Evolutionary conservation across 2,888 invertebrate genomes (phyloP), one percentile per base, ranked within the genome.

Genomic region (Tyria jacobaeae): DNA sequence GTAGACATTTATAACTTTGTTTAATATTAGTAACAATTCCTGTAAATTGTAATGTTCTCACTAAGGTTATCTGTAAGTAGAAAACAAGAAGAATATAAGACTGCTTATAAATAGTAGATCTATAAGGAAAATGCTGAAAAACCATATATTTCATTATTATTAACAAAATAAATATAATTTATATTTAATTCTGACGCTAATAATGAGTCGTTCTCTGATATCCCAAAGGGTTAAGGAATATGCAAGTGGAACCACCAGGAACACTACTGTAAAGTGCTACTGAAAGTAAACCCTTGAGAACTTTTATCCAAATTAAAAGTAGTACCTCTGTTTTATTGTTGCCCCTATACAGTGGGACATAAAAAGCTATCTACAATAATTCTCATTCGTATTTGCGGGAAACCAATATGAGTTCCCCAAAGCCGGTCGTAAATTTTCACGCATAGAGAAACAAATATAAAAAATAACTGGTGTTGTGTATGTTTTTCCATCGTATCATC

Each of bases 311-410:
- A 75, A 75, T 75, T 75, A 75, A 77, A 71, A 68, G 58, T 56
- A 62, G 56, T 62, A 60, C 34, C 60, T 66, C 52, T 50, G 52
- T 68, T 70, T 75, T 75, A 65, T 69, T 66, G 57, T 55, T 37
- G 49, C 54, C 48, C 35, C 56, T 64, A 75, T 47, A 67, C 67
- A 71, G 71, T 58, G 57, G 62, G 65, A 68, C 62, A 78, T 70
- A 78, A 76, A 76, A 78, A 78, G 68, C 66, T 66, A 76, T 78
- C 68, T 66, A 76, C 78, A 73, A 73, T 76, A 78, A 78, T 76
- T 78, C 73, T 66, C 73, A 73, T 73, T 59, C 68, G 73, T 63
- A 78, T 75, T 78, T 73, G 71, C 71, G 73, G 64, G 59, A 76
- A 78, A 71, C 68, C 76, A 78, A 76, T 76, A 75, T 71, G 78